Evolutionary conservation across 2,888 invertebrate species (phyloP).

Genomic region (Spicauda simplicius): DNA sequence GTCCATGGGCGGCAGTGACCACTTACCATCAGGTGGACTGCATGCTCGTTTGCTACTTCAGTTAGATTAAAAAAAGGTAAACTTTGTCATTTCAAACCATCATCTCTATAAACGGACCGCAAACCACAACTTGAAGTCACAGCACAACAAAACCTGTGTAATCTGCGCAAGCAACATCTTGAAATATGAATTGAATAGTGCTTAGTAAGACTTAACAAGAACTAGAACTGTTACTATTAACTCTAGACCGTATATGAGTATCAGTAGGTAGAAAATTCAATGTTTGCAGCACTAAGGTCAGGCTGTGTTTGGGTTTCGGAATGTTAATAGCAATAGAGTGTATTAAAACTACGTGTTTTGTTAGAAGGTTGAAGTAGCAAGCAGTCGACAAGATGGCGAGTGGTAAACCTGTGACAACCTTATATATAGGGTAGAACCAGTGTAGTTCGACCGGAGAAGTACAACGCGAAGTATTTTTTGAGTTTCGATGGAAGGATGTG

Average conservation of each 20-base stretch:
- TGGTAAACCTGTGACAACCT: too few relatives aligned
- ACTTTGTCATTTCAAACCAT: background rate
- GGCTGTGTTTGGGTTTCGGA: background rate
- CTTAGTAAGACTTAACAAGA: constrained; percentile 24
- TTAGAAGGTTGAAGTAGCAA: too few relatives aligned
- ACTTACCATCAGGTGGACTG: too few relatives aligned
- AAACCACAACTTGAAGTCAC: background rate
- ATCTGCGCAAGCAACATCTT: constrained; percentile 21
- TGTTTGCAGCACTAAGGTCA: background rate
- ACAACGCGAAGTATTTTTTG: too few relatives aligned
- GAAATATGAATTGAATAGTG: constrained; percentile 30
- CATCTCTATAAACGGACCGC: constrained; percentile 3
- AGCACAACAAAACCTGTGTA: constrained; percentile 19
- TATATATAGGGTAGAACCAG: too few relatives aligned
- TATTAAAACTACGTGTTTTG: too few relatives aligned
- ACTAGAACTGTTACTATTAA: background rate
- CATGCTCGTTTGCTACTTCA: too few relatives aligned
- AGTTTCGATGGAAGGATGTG: too few relatives aligned
- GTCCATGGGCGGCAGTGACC: too few relatives aligned
- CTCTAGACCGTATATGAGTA: background rate
- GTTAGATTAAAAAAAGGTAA: too few relatives aligned
- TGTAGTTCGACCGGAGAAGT: too few relatives aligned
- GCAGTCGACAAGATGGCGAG: too few relatives aligned
- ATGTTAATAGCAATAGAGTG: background rate
- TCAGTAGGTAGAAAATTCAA: background rate